phyloP scores from a whole-genome alignment of 1,140 invertebrate genomes.

The Atta texana region DNA sequence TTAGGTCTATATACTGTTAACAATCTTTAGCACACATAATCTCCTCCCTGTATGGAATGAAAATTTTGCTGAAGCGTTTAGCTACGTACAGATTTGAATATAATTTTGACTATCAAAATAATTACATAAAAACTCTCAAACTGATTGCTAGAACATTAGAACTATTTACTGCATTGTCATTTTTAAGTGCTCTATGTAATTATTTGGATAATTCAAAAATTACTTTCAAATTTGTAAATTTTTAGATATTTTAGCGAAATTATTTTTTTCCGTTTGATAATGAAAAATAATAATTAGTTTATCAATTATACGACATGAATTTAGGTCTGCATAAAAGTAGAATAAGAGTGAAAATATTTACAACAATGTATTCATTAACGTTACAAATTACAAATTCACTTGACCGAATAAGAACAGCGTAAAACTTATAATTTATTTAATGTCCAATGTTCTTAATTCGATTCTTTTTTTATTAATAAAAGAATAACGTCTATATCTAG shows the following conservation, averaged over 20 bases:
- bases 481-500: background rate
- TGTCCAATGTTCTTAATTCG: background rate
- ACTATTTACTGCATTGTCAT: too few relatives aligned
- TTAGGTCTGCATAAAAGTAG: background rate
- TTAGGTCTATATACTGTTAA: constrained; percentile 25
- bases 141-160: too few relatives aligned
- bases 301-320: background rate
- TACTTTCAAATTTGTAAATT: too few relatives aligned
- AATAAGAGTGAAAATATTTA: background rate
- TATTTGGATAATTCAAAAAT: too few relatives aligned
- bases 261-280: too few relatives aligned
- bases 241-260: too few relatives aligned
- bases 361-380: background rate
- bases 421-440: background rate
- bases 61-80: too few relatives aligned
- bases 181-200: too few relatives aligned
- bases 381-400: background rate
- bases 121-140: too few relatives aligned
- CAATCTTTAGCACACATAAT: background rate
- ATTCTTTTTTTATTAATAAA: constrained; percentile 8
- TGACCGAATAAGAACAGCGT: background rate
- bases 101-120: too few relatives aligned
- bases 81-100: too few relatives aligned
- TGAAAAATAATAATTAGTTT: background rate
- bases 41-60: too few relatives aligned